Evolutionary conservation across 2,797 vertebrate genomes (phyloP).

Genomic region (Xenops minutus): DNA sequence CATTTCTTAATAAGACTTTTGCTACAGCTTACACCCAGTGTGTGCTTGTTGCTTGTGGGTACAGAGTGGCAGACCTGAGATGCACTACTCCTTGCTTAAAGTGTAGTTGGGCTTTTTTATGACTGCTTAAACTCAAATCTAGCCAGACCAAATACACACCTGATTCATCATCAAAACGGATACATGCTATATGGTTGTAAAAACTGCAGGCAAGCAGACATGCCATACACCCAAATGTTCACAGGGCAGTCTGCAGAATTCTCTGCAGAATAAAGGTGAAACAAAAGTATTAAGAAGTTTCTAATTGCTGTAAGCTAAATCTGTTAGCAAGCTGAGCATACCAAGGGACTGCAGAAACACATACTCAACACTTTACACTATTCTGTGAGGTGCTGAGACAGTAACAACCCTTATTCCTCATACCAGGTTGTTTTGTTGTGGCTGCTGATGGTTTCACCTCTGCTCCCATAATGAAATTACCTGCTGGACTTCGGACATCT

Average conservation of each 20-base stretch:
- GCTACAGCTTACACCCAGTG: rapidly evolving
- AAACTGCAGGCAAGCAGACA: background rate
- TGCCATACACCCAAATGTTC: background rate
- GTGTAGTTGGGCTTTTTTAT: background rate
- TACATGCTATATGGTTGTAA: rapidly evolving
- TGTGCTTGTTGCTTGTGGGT: background rate
- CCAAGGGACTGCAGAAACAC: background rate
- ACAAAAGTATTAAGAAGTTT: background rate
- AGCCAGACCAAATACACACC: background rate
- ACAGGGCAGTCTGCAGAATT: background rate
- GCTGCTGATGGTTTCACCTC: background rate
- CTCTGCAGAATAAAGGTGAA: background rate
- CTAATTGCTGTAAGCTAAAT: background rate
- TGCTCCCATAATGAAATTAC: background rate
- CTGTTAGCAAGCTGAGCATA: background rate
- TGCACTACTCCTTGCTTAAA: background rate
- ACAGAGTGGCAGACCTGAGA: background rate
- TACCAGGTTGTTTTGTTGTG: background rate
- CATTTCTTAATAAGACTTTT: background rate
- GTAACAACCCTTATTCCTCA: background rate
- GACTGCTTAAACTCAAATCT: background rate
- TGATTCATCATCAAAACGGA: background rate
- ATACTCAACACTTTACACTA: background rate
- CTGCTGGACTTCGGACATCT: background rate
- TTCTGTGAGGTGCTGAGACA: background rate